Evolutionary conservation across 1,140 invertebrate species (phyloP).

Genomic region (Caenorhabditis briggsae): DNA sequence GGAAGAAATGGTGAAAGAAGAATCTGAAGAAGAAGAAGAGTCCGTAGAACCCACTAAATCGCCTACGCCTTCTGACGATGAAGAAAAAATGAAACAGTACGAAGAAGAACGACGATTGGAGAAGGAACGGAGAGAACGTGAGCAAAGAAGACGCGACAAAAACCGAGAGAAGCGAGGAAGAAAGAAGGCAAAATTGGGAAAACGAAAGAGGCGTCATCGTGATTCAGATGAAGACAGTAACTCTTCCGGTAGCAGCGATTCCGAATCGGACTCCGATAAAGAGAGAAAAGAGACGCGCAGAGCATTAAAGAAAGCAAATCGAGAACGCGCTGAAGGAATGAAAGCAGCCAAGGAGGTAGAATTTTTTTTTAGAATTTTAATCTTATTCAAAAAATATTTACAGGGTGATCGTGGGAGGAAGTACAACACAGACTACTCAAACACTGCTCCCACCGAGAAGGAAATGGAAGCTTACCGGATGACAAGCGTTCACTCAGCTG

Average conservation of each 20-base stretch:
- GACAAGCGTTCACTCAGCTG: slow-evolving; percentile 65
- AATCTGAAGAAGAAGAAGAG: neutral
- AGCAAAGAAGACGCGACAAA: slow-evolving; percentile 34
- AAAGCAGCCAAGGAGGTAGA: slow-evolving; percentile 55
- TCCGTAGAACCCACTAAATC: neutral
- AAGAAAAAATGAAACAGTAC: slow-evolving; percentile 55
- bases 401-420: slow-evolving; percentile 64
- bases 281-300: slow-evolving; percentile 50
- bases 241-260: slow-evolving; percentile 14
- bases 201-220: slow-evolving; percentile 27
- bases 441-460: neutral
- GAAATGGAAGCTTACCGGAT: slow-evolving; percentile 64
- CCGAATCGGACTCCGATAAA: slow-evolving; percentile 51
- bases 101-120: slow-evolving; percentile 34
- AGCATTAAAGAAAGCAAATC: slow-evolving; percentile 62
- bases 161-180: slow-evolving; percentile 41
- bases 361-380: neutral
- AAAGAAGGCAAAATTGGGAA: slow-evolving; percentile 50
- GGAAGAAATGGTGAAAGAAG: neutral
- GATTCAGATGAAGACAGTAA: slow-evolving; percentile 14
- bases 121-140: slow-evolving; percentile 56
- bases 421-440: slow-evolving; percentile 61
- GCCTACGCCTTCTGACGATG: slow-evolving; percentile 55
- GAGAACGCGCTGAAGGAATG: slow-evolving; percentile 47
- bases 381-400: slow-evolving; percentile 2